Evolutionary conservation across 2,888 invertebrate genomes (phyloP).

Genomic region (Phengaris alcon): DNA sequence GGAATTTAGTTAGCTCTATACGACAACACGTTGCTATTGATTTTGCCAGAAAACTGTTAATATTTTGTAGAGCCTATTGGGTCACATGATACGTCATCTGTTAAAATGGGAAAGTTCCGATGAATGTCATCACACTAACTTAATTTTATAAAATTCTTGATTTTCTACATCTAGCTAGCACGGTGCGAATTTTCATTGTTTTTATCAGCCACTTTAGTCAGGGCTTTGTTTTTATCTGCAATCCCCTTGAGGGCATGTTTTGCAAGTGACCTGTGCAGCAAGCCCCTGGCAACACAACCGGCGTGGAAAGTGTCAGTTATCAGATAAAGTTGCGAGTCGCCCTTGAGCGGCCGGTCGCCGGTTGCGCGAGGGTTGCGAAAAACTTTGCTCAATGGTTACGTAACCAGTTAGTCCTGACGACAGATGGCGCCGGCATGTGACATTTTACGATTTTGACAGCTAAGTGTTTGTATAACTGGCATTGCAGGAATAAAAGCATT

Average conservation of each 20-base stretch:
- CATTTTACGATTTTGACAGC: constrained; percentile 6
- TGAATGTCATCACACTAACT: too few relatives aligned
- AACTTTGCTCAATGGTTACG: constrained; percentile 6
- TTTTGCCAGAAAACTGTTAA: too few relatives aligned
- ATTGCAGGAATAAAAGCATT: constrained; percentile 3
- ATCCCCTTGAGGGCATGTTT: neutral
- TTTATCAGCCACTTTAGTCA: too few relatives aligned
- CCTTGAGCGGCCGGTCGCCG: constrained; percentile 1
- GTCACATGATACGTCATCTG: too few relatives aligned
- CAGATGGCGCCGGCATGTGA: neutral
- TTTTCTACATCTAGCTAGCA: too few relatives aligned
- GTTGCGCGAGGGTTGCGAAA: constrained; percentile 12
- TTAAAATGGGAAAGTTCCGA: too few relatives aligned
- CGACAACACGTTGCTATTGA: too few relatives aligned
- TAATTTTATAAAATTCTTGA: too few relatives aligned
- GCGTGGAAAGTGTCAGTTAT: constrained; percentile 3
- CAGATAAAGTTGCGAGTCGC: constrained; percentile 5
- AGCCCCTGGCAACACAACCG: neutral
- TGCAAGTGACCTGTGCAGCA: neutral
- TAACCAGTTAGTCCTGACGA: neutral
- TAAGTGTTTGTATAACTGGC: neutral
- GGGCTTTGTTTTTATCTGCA: neutral
- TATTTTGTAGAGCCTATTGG: too few relatives aligned
- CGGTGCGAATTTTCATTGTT: too few relatives aligned
- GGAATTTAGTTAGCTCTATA: neutral